phyloP scores from a whole-genome alignment of 1,140 invertebrate species.

The Lineus longissimus region DNA sequence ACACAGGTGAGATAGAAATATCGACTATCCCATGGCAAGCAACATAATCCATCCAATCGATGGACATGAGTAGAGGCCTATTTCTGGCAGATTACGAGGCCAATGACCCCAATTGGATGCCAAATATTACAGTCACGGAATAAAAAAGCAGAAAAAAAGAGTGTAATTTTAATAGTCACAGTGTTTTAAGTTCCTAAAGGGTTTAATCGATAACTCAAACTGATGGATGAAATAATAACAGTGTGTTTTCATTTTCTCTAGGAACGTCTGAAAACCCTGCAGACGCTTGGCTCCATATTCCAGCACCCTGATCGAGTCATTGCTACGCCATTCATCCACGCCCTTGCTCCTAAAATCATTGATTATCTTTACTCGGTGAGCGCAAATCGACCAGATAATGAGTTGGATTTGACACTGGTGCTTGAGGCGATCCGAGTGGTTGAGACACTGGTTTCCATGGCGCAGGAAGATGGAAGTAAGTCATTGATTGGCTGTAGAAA shows the following conservation, averaged over 20 bases:
- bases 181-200: too few relatives aligned
- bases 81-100: background rate
- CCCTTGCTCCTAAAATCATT: conserved; percentile 62
- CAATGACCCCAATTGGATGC: background rate
- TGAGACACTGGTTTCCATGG: conserved; percentile 70
- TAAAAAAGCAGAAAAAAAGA: too few relatives aligned
- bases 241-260: conserved; percentile 34
- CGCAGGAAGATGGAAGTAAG: conserved; percentile 75
- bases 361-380: conserved; percentile 36
- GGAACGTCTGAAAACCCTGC: conserved; percentile 73
- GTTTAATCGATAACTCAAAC: too few relatives aligned
- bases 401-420: conserved; percentile 47
- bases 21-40: conserved; percentile 26
- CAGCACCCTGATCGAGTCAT: conserved; percentile 66
- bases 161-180: too few relatives aligned
- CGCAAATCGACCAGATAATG: conserved; percentile 20
- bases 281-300: conserved; percentile 73
- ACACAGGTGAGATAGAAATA: conserved; percentile 70
- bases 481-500: conserved; percentile 29
- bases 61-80: background rate
- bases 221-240: background rate
- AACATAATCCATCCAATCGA: too few relatives aligned
- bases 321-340: conserved; percentile 75
- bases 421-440: conserved; percentile 58
- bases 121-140: too few relatives aligned